Conservation (phyloP, 2,113 vertebrate species). For the Ovibos moschatus region DNA sequence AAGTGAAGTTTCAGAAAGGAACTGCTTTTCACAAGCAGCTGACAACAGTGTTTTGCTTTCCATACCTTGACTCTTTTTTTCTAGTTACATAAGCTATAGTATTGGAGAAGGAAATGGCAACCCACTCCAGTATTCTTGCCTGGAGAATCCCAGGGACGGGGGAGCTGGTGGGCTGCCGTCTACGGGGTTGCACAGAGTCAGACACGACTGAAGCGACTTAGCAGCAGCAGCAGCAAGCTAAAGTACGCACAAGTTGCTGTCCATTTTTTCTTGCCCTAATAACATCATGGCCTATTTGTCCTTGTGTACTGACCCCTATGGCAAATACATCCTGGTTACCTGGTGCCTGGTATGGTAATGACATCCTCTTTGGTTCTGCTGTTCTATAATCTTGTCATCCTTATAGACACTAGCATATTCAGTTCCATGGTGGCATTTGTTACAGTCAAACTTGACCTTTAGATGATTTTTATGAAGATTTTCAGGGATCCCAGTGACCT, state of each 20-base stretch:
- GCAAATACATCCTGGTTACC: not conserved
- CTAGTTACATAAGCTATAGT: not conserved
- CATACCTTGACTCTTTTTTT: not conserved
- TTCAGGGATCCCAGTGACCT: not conserved
- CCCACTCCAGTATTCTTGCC: no score
- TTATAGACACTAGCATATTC: not conserved
- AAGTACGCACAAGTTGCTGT: not conserved
- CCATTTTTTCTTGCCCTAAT: not conserved
- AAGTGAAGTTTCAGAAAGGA: not conserved
- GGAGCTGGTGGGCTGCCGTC: no score
- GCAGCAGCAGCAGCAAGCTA: not conserved
- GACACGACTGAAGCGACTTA: no score
- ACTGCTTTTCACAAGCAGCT: not conserved
- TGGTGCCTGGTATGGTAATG: not conserved
- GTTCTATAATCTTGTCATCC: not conserved
- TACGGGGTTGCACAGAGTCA: no score
- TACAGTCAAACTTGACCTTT: not conserved
- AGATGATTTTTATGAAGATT: not conserved
- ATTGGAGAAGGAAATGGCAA: no score
- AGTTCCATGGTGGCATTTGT: not conserved
- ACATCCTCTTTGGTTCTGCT: not conserved
- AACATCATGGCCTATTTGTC: not conserved
- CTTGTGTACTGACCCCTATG: not conserved
- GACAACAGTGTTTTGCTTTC: not conserved
- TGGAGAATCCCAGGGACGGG: fast-evolving